Evolutionary conservation across 2,797 vertebrate species (phyloP).

Genomic region (Cephalopachus bancanus): DNA sequence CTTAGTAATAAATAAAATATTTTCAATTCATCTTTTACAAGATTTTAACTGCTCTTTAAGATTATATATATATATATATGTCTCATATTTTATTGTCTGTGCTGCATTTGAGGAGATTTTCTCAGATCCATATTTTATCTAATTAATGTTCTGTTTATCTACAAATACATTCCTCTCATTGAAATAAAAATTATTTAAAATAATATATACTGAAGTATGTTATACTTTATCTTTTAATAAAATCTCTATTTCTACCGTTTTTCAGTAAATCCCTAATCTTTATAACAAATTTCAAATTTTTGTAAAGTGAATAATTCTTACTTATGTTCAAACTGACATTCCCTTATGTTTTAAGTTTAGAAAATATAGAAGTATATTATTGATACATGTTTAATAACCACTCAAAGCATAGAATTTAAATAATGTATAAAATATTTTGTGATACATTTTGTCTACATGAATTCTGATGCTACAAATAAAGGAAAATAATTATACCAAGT

Average conservation of each 20-base stretch:
- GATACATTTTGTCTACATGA: background rate
- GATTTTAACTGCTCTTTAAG: background rate
- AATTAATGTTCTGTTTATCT: background rate
- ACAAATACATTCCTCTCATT: background rate
- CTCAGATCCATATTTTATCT: background rate
- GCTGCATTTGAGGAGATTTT: background rate
- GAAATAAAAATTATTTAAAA: background rate
- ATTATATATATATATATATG: background rate
- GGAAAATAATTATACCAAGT: background rate
- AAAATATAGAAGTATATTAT: background rate
- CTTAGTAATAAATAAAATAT: background rate
- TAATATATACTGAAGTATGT: background rate
- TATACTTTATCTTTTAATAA: background rate
- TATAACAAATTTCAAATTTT: slow-evolving; percentile 7
- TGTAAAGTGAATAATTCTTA: background rate
- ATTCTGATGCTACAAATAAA: background rate
- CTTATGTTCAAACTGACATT: background rate
- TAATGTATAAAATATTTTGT: background rate
- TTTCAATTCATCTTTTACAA: background rate
- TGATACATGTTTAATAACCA: background rate
- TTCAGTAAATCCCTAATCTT: background rate
- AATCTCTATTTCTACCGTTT: accelerated
- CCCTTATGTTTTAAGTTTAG: background rate
- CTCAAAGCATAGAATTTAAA: slow-evolving; percentile 35
- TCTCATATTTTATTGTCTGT: background rate